Base-by-base conservation (phyloP, 2,888 invertebrate species). In the Spodoptera exigua region DNA sequence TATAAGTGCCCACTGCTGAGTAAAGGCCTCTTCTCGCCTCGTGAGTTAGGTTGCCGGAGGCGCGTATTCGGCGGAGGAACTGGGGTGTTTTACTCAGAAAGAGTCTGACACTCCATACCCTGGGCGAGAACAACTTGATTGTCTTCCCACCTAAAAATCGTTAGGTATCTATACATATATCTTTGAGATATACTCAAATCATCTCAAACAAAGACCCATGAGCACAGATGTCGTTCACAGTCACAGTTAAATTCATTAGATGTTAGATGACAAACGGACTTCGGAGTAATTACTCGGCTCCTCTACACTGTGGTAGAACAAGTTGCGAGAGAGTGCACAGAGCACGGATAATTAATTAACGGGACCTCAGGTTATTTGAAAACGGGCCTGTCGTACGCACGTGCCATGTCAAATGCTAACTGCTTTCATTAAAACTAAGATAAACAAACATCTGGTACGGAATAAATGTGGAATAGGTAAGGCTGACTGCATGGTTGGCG, bases 331-430 rank as follows among this genome's bases (percentile, higher is more conserved):
- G 45, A 53, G 11, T 52, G 47, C 62, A 61, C 43, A 55, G 70
- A 74, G 69, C 71, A 69, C 67, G 70, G 75, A 76, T 74, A 80
- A 81, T 82, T 82, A 81, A 82, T 81, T 78, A 81, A 72, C 75
- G 70, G 74, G 51, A 76, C 59, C 69, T 44, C 60, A 70, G 67
- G 73, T 72, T 76, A 64, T 72, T 69, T 59, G 69, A 72, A 46
- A 57, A 61, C 63, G 70, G 62, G 39, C 56, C 59, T 68, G 78
- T 74, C 75, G 61, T 48, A 48, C 44, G 62, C 82, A 80, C 63
- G 72, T 74, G 73, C 57, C 56, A 45, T 32, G 32, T 54, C 45
- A 21, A 53, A 44, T 51, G 54, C 52, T 41, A 9, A 35, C 9
- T 18, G 41, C 41, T 48, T 48, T 37, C 43, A 69, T 52, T 69